These are phyloP conservation scores for Polyploca ridens DNA, from an alignment of 2,888 invertebrate species.

Conservation along the genomic window DNA sequence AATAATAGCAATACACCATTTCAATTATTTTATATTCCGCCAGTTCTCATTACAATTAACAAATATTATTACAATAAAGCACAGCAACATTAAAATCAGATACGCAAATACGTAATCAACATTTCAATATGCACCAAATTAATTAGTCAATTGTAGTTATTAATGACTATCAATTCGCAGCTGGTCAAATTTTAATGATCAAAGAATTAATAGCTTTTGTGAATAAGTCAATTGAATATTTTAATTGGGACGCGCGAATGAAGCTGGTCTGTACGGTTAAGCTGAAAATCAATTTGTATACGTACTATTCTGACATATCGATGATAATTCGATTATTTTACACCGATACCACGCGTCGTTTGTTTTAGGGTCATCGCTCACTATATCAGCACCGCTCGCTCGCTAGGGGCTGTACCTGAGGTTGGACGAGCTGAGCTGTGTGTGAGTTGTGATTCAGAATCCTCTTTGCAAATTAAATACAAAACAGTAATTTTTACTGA, in stretches of 20 bases:
- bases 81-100: not conserved
- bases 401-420: too few species aligned
- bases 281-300: conserved; percentile 14
- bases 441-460: too few species aligned
- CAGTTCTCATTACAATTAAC: not conserved
- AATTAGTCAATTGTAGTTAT: conserved; percentile 13
- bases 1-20: not conserved
- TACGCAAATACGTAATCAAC: conserved; percentile 7
- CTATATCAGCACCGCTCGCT: too few species aligned
- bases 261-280: conserved; percentile 2
- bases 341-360: too few species aligned
- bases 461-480: too few species aligned
- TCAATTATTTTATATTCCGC: not conserved
- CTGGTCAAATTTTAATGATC: conserved; percentile 29
- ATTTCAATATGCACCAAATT: conserved; percentile 9
- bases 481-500: too few species aligned
- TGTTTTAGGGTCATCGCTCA: too few species aligned
- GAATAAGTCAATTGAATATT: conserved; percentile 38
- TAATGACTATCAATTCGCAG: conserved; percentile 13
- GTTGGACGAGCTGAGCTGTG: too few species aligned
- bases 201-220: conserved; percentile 37
- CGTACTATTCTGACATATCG: not conserved
- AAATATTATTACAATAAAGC: not conserved
- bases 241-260: conserved; percentile 20
- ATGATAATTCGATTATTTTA: not conserved